Evolutionary conservation across 2,113 vertebrate species (phyloP).

Genomic region (Ictalurus punctatus): DNA sequence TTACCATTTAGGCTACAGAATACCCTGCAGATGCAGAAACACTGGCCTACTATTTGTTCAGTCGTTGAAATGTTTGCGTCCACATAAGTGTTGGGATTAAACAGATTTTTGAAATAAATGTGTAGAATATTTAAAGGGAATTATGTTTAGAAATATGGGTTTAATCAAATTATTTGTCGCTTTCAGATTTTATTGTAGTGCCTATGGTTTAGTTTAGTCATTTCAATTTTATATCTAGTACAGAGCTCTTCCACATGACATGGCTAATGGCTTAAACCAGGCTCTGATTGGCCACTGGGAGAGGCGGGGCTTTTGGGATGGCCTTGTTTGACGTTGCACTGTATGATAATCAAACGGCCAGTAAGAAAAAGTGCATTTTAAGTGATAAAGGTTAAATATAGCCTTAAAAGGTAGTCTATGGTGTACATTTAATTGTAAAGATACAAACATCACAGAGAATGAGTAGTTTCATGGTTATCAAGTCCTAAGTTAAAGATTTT

Average conservation of each 20-base stretch:
- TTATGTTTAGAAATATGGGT: background rate
- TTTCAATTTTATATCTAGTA: background rate
- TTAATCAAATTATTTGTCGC: background rate
- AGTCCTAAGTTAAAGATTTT: background rate
- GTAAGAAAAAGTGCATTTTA: background rate
- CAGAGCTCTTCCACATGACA: background rate
- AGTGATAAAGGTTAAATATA: background rate
- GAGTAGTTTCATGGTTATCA: background rate
- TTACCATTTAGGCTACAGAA: background rate
- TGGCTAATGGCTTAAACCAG: background rate
- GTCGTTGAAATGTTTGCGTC: background rate
- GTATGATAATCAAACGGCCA: background rate
- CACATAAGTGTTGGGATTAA: background rate
- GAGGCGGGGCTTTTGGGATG: background rate
- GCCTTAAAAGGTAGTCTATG: background rate
- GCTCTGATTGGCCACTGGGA: background rate
- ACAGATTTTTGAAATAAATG: background rate
- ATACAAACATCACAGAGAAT: background rate
- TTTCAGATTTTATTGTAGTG: background rate
- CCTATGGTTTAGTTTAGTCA: background rate
- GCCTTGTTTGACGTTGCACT: background rate
- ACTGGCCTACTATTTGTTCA: background rate
- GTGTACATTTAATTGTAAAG: background rate
- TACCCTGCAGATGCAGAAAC: background rate
- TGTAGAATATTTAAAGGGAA: background rate